phyloP scores from a whole-genome alignment of 2,888 invertebrate genomes.

The Clistopyga incitator region DNA sequence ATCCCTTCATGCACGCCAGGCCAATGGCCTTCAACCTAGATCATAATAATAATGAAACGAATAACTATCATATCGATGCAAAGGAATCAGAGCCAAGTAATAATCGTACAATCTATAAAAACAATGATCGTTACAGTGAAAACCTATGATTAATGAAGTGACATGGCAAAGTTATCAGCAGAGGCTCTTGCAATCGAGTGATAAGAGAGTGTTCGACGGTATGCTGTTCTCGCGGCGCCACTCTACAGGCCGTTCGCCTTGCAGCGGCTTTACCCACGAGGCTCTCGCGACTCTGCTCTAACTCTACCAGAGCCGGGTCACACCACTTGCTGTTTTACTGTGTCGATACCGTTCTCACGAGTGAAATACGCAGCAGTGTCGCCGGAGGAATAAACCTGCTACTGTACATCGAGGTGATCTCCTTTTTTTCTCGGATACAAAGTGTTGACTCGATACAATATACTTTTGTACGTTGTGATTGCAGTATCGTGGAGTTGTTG shows the following conservation, averaged over 20 bases:
- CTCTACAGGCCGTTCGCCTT: constrained; percentile 34
- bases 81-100: background rate
- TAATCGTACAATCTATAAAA: background rate
- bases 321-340: constrained; percentile 22
- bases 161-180: constrained; percentile 22
- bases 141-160: too few species aligned
- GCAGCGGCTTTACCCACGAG: constrained; percentile 40
- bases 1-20: background rate
- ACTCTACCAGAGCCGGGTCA: constrained; percentile 25
- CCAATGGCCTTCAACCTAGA: background rate
- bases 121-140: background rate
- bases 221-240: constrained; percentile 50
- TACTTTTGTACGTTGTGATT: background rate
- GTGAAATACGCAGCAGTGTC: constrained; percentile 21
- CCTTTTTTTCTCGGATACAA: background rate
- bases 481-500: background rate
- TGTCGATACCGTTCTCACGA: constrained; percentile 14
- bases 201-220: constrained; percentile 10
- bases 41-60: constrained; percentile 12
- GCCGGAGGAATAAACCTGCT: background rate
- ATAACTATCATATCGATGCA: background rate
- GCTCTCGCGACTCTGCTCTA: background rate
- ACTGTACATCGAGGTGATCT: background rate
- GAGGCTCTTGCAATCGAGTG: constrained; percentile 17
- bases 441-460: background rate